Conservation (phyloP, 2,797 vertebrate genomes). For the Spinibarbus caldwelli region DNA sequence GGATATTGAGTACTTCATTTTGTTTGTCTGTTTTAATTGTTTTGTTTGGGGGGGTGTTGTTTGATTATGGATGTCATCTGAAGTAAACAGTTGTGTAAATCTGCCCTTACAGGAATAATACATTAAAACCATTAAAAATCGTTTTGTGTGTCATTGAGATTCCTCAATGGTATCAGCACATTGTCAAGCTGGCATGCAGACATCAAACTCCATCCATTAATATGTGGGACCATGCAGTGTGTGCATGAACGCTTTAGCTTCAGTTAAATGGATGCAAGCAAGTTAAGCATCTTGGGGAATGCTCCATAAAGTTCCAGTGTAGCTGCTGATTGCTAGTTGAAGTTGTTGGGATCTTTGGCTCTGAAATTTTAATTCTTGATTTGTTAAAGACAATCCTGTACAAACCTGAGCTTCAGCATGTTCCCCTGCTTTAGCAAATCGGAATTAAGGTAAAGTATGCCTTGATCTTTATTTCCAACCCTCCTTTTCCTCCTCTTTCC, state of each 20-base stretch:
- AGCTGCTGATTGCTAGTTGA: conserved; percentile 57
- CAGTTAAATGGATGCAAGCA: conserved; percentile 63
- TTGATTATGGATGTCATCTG: conserved; percentile 14
- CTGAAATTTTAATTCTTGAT: conserved; percentile 48
- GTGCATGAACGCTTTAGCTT: conserved; percentile 83
- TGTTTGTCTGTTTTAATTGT: conserved; percentile 35
- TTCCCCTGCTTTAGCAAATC: conserved; percentile 62
- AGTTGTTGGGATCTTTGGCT: conserved; percentile 61
- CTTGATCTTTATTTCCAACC: conserved; percentile 72
- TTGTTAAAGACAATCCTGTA: conserved; percentile 2
- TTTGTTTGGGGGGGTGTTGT: background rate
- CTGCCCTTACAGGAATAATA: background rate
- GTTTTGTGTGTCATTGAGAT: conserved; percentile 41
- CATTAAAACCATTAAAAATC: conserved; percentile 12
- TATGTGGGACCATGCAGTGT: conserved; percentile 73
- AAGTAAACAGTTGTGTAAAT: background rate
- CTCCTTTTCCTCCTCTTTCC: conserved; percentile 65
- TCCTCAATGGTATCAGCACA: conserved; percentile 32
- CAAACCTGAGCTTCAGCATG: conserved; percentile 39
- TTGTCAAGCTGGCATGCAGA: conserved; percentile 68
- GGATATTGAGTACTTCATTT: background rate
- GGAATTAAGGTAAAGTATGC: conserved; percentile 69
- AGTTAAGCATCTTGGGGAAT: conserved; percentile 53
- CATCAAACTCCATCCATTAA: conserved; percentile 60
- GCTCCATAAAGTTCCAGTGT: conserved; percentile 51